Conservation (phyloP, 2,888 invertebrate species). For the Gymnocheta viridis region DNA sequence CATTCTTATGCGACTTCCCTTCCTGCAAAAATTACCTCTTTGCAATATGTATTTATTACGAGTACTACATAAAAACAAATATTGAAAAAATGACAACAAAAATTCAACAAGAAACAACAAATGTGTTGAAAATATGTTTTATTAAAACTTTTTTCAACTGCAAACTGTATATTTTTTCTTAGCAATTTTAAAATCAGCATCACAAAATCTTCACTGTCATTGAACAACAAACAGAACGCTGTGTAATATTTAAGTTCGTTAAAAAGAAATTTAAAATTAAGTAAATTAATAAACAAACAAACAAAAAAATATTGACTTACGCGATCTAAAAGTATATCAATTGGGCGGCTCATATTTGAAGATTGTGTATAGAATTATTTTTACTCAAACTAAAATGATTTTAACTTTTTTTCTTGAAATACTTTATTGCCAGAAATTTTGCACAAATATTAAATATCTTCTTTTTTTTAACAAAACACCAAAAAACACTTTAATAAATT, state of each 20-base stretch:
- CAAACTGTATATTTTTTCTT: not conserved
- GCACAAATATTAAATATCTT: not conserved
- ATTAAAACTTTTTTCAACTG: not conserved
- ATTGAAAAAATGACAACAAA: too few species aligned
- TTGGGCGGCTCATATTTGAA: constrained; percentile 78
- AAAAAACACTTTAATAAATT: constrained; percentile 24
- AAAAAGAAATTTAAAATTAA: not conserved
- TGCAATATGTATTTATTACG: too few species aligned
- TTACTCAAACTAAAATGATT: constrained; percentile 17
- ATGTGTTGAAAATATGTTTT: too few species aligned
- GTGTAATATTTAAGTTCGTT: not conserved
- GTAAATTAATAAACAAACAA: not conserved
- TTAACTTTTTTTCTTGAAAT: constrained; percentile 10
- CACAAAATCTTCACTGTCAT: not conserved
- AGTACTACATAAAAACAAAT: too few species aligned
- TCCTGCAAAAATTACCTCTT: too few species aligned
- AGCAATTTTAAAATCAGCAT: not conserved
- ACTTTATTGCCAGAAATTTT: not conserved
- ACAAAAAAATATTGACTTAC: constrained; percentile 75
- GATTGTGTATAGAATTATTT: not conserved
- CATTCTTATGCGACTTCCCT: too few species aligned
- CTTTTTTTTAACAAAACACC: not conserved
- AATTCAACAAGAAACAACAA: too few species aligned
- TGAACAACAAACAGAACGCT: not conserved
- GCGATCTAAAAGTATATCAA: constrained; percentile 80